Conservation (phyloP, 1,140 invertebrate species). For the Monomorium pharaonis region DNA sequence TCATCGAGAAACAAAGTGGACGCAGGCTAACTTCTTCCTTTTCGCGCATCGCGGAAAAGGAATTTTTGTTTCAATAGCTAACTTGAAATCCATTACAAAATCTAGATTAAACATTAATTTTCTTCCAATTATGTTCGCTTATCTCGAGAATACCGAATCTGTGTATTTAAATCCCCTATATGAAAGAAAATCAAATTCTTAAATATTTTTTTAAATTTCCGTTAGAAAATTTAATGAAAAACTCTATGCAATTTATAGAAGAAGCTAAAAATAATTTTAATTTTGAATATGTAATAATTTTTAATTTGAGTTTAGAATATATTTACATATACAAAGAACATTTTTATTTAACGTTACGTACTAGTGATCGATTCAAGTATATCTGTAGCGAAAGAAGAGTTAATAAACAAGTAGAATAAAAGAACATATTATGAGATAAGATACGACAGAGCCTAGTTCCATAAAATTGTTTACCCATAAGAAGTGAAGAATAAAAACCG, state of each 20-base stretch:
- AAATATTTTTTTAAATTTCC: neutral
- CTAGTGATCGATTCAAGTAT: neutral
- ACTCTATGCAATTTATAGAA: neutral
- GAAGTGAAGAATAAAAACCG: slow-evolving; percentile 16
- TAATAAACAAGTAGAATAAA: neutral
- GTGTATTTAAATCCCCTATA: neutral
- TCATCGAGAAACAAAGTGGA: slow-evolving; percentile 66
- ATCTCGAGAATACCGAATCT: neutral
- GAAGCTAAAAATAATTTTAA: neutral
- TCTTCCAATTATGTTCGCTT: neutral
- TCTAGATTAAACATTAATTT: neutral
- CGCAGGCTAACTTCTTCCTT: slow-evolving; percentile 26
- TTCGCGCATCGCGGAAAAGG: slow-evolving; percentile 29
- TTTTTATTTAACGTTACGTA: neutral
- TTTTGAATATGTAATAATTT: neutral
- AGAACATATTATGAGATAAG: slow-evolving; percentile 13
- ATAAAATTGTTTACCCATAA: slow-evolving; percentile 17
- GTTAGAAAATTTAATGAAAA: neutral
- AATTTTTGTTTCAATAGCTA: slow-evolving; percentile 29
- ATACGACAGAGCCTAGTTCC: neutral
- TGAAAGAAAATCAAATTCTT: neutral
- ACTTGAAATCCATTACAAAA: slow-evolving; percentile 8
- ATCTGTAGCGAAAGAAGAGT: neutral
- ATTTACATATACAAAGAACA: neutral
- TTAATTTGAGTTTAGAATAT: neutral